These are phyloP conservation scores for Brachyalestes nurse DNA, from an alignment of 2,797 vertebrate species.

Conservation along the genomic window DNA sequence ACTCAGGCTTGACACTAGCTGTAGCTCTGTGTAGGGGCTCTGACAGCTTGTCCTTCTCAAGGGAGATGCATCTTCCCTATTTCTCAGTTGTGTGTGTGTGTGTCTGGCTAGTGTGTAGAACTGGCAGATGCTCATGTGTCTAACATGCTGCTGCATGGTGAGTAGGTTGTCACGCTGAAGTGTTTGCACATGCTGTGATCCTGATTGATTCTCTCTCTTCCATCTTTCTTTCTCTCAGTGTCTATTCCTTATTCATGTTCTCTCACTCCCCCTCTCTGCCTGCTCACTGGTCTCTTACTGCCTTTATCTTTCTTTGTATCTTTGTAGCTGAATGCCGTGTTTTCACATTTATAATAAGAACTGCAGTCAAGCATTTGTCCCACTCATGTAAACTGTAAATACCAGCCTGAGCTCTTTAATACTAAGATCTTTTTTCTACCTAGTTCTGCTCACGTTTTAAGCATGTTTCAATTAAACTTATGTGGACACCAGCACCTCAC, in stretches of 20 bases:
- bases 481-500: too few species aligned
- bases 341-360: not conserved
- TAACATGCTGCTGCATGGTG: slow-evolving; percentile 48
- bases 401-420: too few species aligned
- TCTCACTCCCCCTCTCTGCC: not conserved
- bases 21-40: slow-evolving; percentile 12
- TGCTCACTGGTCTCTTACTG: not conserved
- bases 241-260: slow-evolving; percentile 3
- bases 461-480: too few species aligned
- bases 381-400: not conserved
- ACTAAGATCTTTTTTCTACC: too few species aligned
- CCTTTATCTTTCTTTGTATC: not conserved
- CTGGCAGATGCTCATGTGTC: slow-evolving; percentile 57
- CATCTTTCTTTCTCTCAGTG: slow-evolving; percentile 15
- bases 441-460: too few species aligned
- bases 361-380: not conserved
- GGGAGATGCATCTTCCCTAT: slow-evolving; percentile 35
- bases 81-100: slow-evolving; percentile 25
- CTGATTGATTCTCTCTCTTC: slow-evolving; percentile 48
- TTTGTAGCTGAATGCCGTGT: not conserved
- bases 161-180: slow-evolving; percentile 59
- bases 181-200: slow-evolving; percentile 54
- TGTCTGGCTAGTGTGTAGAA: slow-evolving; percentile 48
- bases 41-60: slow-evolving; percentile 34
- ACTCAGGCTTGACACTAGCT: not conserved